Evolutionary conservation across 2,113 vertebrate genomes (phyloP), one percentile per base, ranked within the genome.

Genomic region (Pardalotus punctatus): DNA sequence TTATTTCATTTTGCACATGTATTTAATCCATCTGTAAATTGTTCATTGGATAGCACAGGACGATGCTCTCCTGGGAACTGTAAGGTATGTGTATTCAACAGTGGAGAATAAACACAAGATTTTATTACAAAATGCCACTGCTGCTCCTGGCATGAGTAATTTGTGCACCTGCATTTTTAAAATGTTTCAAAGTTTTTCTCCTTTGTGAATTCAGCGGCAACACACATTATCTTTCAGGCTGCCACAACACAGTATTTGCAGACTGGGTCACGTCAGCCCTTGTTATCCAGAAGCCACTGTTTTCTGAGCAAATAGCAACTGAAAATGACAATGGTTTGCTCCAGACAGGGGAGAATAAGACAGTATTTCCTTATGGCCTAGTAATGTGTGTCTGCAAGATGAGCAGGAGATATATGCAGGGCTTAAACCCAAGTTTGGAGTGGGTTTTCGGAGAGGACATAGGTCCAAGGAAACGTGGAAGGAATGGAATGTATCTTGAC

Each of bases 101-200:
- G 97, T 93, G 95, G 98, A 97, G 97, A 97, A 98, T 98, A 98
- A 98, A 98, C 98, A 97, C 95, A 96, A 97, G 96, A 97, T 98
- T 98, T 98, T 98, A 98, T 98, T 98, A 98, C 97, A 98, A 98
- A 98, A 98, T 98, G 97, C 98, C 98, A 98, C 96, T 83, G 97
- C 98, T 86, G 97, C 97, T 98, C 86, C 94, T 98, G 97, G 98
- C 97, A 96, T 97, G 97, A 98, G 98, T 97, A 98, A 98, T 98
- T 98, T 98, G 98, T 98, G 98, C 98, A 98, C 98, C 98, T 98
- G 98, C 98, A 98, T 98, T 98, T 98, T 98, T 88, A 98, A 98
- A 98, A 97, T 98, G 98, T 98, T 98, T 98, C 98, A 97, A 96
- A 98, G 97, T 98, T 98, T 98, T 95, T 83, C 95, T 96, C 98